These are phyloP conservation scores for Drosophila ustulata DNA, from an alignment of 2,888 invertebrate genomes.

Conservation along the genomic window DNA sequence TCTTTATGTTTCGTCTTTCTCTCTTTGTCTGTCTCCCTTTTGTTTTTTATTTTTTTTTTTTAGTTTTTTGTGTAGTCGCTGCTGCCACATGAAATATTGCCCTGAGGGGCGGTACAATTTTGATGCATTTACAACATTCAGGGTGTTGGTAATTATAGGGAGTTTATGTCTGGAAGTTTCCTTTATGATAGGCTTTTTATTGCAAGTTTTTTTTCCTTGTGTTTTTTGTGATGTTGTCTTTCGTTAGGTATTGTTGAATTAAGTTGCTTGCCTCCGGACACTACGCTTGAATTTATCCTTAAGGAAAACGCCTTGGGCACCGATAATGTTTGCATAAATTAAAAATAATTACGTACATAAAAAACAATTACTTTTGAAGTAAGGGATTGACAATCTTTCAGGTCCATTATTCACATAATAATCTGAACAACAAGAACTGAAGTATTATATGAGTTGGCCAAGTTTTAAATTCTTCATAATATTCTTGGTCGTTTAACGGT, in stretches of 20 bases:
- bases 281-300: not conserved
- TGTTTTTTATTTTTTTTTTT: conserved; percentile 13
- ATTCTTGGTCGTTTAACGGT: no score
- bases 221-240: conserved; percentile 29
- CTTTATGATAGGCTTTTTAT: conserved; percentile 76
- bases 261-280: conserved; percentile 55
- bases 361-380: not conserved
- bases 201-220: conserved; percentile 44
- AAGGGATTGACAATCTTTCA: no score
- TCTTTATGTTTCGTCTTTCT: conserved; percentile 24
- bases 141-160: conserved; percentile 85
- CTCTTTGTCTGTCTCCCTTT: conserved; percentile 23
- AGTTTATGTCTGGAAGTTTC: conserved; percentile 84
- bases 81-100: conserved; percentile 76
- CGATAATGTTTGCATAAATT: conserved; percentile 6
- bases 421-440: no score
- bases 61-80: conserved; percentile 31
- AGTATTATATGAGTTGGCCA: no score
- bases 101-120: conserved; percentile 84
- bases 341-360: not conserved
- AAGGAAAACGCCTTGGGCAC: not conserved
- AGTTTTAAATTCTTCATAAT: no score
- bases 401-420: no score
- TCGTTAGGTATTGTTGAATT: conserved; percentile 79
- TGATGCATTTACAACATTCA: conserved; percentile 84